Base-by-base conservation (phyloP, 2,888 invertebrate genomes). In the Chrysina gloriosa region DNA sequence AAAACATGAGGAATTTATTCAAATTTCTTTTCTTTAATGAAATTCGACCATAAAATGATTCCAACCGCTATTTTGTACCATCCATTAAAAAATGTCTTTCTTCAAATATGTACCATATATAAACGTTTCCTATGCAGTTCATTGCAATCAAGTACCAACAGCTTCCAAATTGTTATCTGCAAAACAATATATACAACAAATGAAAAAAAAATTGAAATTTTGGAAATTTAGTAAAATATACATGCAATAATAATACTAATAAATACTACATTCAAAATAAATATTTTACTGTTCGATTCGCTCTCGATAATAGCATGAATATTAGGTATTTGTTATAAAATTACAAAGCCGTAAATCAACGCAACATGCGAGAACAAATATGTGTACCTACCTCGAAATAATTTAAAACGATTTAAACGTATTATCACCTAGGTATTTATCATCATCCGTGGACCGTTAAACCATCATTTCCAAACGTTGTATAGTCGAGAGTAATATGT, bases 301-400 rank as follows among this genome's bases (percentile, higher is more conserved):
- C n/a, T 7, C n/a, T 11, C 48, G 48, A 23, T 47, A 21, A 47
- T 52, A 52, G 14, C 23, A 3, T 16, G 6, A 52, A 31, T 31
- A 52, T 31, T 31, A 19, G 16, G 9, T 16, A 52, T 31, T 31
- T 16, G 58, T 58, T 58, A 39, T 42, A 58, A 58, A 23, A 58
- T 58, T 39, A 58, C 39, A 58, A 5, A 19, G n/a, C 25, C 39
- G 39, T 58, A 58, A 58, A 58, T 58, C 58, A 58, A 39, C 39
- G 23, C n/a, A 58, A 58, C 58, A 42, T 25, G 25, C 14, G 14
- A 14, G 16, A 58, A 58, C 42, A 58, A 58, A 58, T 39, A 39
- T 58, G 39, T 50, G 29, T 27, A 29, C 11, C 11, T 47, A 47
- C 14, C 42, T 39, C 23, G 14, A 39, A 23, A 58, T 39, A 58